Evolutionary conservation across 2,797 vertebrate species (phyloP).

Genomic region (Threskiornis aethiopicus): DNA sequence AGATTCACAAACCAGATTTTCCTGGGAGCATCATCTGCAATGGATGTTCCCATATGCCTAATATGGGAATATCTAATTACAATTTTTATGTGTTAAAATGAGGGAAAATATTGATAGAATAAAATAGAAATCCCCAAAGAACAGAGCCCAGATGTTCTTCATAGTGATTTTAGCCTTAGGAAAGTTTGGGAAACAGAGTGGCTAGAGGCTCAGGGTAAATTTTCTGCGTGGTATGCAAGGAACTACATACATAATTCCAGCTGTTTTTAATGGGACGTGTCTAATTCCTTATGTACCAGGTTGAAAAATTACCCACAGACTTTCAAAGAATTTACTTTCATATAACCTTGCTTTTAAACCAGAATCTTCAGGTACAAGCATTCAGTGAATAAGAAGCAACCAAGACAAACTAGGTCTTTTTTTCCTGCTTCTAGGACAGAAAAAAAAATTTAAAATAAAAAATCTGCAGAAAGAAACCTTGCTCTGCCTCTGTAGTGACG

Average conservation of each 20-base stretch:
- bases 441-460: background rate
- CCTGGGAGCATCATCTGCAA: conserved; percentile 3
- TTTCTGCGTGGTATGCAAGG: conserved; percentile 16
- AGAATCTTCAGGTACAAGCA: background rate
- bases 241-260: conserved; percentile 41
- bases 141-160: conserved; percentile 49
- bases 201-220: conserved; percentile 24
- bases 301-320: conserved; percentile 2
- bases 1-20: conserved; percentile 19
- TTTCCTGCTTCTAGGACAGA: background rate
- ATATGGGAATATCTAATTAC: conserved; percentile 34
- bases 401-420: background rate
- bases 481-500: background rate
- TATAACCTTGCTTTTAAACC: background rate
- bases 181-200: conserved; percentile 37
- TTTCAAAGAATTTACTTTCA: background rate
- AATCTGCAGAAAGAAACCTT: background rate
- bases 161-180: conserved; percentile 51
- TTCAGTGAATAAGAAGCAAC: background rate
- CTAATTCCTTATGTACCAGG: background rate
- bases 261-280: conserved; percentile 23
- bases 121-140: conserved; percentile 43
- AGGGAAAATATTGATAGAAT: conserved; percentile 50
- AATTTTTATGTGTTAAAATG: conserved; percentile 40
- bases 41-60: conserved; percentile 13